Base-by-base conservation (phyloP, 2,797 vertebrate genomes). In the Decapterus maruadsi region DNA sequence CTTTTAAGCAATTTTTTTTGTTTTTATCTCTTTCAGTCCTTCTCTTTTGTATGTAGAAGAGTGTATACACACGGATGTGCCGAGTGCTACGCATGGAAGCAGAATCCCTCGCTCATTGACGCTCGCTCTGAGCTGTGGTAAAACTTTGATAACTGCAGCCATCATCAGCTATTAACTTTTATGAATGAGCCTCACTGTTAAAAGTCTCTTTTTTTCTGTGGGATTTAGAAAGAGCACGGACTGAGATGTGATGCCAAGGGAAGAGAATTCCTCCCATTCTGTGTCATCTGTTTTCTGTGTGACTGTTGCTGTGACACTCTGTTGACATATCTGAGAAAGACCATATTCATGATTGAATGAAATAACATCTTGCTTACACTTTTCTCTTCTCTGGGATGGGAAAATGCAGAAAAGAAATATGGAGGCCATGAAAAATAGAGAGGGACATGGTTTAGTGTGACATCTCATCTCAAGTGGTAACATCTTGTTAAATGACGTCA, bases 141-240 rank as follows among this genome's bases (percentile, higher is more conserved):
- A 81, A 80, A 73, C 76, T 82, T 67, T 36, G 59, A 78, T 83
- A 81, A 79, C 59, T 58, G 61, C 72, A 78, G 68, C 81, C 78
- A 55, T 87, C 81, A 48, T 77, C 75, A 76, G 68, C 78, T 77
- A 66, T 83, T 63, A 87, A 81, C 78, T 79, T 65, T 73, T 63
- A 82, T 85, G 83, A 90, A 90, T 84, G 82, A 78, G 70, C 42
- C 50, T 71, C 87, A 77, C 76, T 88, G 83, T 91, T 78, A 10
- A 71, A 73, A 50, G 40, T 46, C 58, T 29, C 42, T 66, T 73
- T 67, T 64, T 48, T 71, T 64, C 62, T 22, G 55, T 75, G 68
- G 68, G 80, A 73, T 86, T 87, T 68, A 72, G 60, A 38, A 22
- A 34, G 45, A 80, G 77, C 58, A 68, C 4, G 78, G 80, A 85